Percentiles rank a stretch among this genome's conserved stretches.
phyloP scores from a whole-genome alignment of 2,888 invertebrate species.

The Neoaliturus tenellus region DNA sequence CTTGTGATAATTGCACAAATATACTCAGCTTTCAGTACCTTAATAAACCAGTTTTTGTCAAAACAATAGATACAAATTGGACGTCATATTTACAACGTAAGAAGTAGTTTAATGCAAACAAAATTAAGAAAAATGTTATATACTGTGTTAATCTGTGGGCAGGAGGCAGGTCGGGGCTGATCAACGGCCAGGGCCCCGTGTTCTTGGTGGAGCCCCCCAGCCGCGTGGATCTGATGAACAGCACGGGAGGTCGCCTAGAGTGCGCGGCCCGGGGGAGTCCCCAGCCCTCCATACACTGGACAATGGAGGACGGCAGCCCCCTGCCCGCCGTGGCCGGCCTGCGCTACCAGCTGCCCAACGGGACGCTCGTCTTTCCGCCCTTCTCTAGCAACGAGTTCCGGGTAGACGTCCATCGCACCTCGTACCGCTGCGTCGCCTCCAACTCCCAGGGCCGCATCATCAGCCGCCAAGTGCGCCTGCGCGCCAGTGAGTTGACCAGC shows the following conservation, averaged over 20 bases:
- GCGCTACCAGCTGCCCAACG: conserved; percentile 64
- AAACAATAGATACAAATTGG: too few relatives aligned
- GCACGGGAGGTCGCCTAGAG: conserved; percentile 59
- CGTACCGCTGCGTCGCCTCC: conserved; percentile 65
- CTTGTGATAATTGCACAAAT: too few relatives aligned
- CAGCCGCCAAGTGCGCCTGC: conserved; percentile 58
- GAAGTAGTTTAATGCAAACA: too few relatives aligned
- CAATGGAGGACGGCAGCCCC: conserved; percentile 61
- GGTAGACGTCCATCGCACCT: conserved; percentile 67
- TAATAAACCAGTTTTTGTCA: too few relatives aligned
- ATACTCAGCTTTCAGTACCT: too few relatives aligned
- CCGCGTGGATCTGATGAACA: conserved; percentile 57
- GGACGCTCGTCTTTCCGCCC: conserved; percentile 66
- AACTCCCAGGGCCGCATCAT: conserved; percentile 60
- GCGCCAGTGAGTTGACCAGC: conserved; percentile 55
- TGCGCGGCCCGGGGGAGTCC: conserved; percentile 57
- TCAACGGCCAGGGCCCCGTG: conserved; percentile 58
- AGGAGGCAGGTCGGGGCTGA: neutral
- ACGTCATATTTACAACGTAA: too few relatives aligned
- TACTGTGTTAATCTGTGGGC: too few relatives aligned
- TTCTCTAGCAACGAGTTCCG: conserved; percentile 66
- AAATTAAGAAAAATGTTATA: too few relatives aligned
- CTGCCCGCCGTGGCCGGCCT: conserved; percentile 63
- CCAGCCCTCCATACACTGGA: conserved; percentile 51
- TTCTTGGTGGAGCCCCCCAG: conserved; percentile 60